Evolutionary conservation across 2,113 vertebrate species (phyloP), one percentile per base, ranked within the genome.

Genomic region (Ia io): DNA sequence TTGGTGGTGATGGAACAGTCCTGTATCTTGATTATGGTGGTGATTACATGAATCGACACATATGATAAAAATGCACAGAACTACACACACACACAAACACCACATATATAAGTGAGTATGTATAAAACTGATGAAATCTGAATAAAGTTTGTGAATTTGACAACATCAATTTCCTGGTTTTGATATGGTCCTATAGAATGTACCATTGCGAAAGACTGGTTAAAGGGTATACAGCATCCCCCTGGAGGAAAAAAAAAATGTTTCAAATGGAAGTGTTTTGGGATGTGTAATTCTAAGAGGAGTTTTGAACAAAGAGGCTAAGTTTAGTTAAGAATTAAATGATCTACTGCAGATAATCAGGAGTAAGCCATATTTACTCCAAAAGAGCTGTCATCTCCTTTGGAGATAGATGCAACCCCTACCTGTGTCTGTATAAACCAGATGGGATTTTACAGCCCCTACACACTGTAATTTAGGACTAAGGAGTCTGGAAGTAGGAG

Each of bases 281-380:
- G 47, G 28, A 79, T 44, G 14, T 40, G 5, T 32, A 90, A 87
- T 6, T 67, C 40, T 78, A 69, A 25, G 30, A 84, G 78, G 25
- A 80, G 28, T 44, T 88, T 71, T 69, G 56, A 32, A 40, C 22
- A 44, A 67, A 53, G 37, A 74, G 35, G 9, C 16, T 11, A 42
- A 28, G 18, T 71, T 65, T 17, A 32, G 35, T 90, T 71, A 70
- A 77, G 87, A 90, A 76, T 74, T 42, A 79, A 89, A 61, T 14
- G 14, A 77, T 35, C 63, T 6, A 56, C 30, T 74, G 83, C 49
- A 69, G 16, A 85, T 11, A 70, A 28, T 80, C 35, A 59, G 5
- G 40, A 95, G 67, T 35, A 37, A 53, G 28, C 10, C 47, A 1
- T 63, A 71, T 77, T 92, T 61, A 82, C 11, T 22, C 14, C 3